Base-by-base conservation (phyloP, 2,113 vertebrate genomes). In the Hemibagrus wyckioides region DNA sequence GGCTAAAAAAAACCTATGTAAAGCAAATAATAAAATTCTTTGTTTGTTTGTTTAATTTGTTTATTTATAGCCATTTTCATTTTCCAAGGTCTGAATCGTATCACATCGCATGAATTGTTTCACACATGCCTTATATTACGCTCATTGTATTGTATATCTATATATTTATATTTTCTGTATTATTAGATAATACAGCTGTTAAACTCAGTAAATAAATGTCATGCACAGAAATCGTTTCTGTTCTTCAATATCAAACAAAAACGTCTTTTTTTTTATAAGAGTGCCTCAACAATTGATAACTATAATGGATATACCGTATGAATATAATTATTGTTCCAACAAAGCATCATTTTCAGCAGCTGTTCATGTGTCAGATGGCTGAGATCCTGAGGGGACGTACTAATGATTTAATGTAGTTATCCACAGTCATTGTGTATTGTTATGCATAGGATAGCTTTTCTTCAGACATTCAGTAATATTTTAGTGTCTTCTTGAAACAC, bases 251-350 rank as follows among this genome's bases (percentile, higher is more conserved):
- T 1, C 15, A 19, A 75, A 28, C 21, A 28, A 75, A 75, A 79
- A n/a, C n/a, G n/a, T n/a, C 30, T 10, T 19, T 2, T 33, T 54
- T 79, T 33, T 13, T 36, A 17, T 52, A 67, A 25, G 21, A 1
- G 48, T 54, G 21, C 19, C 28, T 19, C 50, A 21, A 69, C 4
- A 21, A n/a, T 10, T 67, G 6, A 44, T 63, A 17, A 17, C 10
- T 67, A 9, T 69, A 30, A 83, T 83, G 28, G n/a, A 83, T 83
- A 19, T 52, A 54, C 1, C 0, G 0, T 33, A 25, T 23, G 28
- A 44, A 44, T 83, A 56, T 52, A 54, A 84, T 84, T 69, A 84
- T 36, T 84, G 82, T 56, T 69, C 48, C 11, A 84, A 25, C 54
- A 54, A 50, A 44, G 82, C 21, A 6, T 52, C 15, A 36, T 54